These are phyloP conservation scores for Stramonita haemastoma DNA, from an alignment of 2,888 invertebrate genomes.

Conservation along the genomic window DNA sequence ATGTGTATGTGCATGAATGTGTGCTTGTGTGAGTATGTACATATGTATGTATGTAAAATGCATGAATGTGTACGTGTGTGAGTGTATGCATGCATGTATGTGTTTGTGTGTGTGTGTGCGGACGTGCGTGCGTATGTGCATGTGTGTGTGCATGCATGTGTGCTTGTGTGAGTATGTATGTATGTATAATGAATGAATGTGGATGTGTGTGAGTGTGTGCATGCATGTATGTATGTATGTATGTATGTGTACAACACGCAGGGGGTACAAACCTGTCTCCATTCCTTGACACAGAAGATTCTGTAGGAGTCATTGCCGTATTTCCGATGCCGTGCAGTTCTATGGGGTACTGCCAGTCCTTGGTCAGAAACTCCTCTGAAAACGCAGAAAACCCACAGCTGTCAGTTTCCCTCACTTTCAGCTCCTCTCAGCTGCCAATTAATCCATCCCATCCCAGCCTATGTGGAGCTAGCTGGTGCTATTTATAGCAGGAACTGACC, in stretches of 20 bases:
- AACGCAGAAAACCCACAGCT: too few relatives aligned
- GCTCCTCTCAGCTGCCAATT: too few relatives aligned
- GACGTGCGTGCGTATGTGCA: background rate
- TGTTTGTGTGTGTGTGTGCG: background rate
- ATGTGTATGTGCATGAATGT: background rate
- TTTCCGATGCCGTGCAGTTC: constrained; percentile 84
- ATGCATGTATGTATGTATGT: background rate
- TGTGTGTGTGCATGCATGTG: background rate
- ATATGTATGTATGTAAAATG: background rate
- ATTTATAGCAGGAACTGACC: too few relatives aligned
- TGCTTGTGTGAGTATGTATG: background rate
- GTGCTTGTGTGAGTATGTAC: background rate
- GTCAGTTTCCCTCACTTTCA: too few relatives aligned
- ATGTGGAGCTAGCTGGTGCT: too few relatives aligned
- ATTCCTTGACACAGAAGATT: constrained; percentile 84
- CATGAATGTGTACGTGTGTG: background rate
- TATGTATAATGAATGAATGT: background rate
- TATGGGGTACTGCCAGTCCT: constrained; percentile 83
- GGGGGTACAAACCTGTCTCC: constrained; percentile 69
- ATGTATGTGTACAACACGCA: background rate
- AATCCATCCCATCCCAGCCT: too few relatives aligned
- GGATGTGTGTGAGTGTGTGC: background rate
- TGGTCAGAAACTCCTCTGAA: constrained; percentile 83
- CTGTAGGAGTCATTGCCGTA: constrained; percentile 86
- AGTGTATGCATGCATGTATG: background rate